These are phyloP conservation scores for Triops cancriformis DNA, from an alignment of 1,140 invertebrate genomes.

Conservation along the genomic window DNA sequence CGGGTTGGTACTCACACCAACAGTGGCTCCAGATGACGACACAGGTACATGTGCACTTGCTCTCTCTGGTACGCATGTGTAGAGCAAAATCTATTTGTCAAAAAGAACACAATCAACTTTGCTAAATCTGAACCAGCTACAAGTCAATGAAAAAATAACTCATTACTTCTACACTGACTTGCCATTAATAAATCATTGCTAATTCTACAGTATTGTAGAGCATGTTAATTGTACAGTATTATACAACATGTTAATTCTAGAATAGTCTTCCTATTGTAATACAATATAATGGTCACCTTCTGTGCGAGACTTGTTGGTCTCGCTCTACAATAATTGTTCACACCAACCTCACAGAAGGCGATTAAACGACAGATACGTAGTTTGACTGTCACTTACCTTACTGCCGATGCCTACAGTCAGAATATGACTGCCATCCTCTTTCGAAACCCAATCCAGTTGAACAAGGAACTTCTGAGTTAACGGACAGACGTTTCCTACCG, in stretches of 20 bases:
- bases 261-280: background rate
- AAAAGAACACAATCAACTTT: background rate
- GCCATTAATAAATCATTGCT: too few species aligned
- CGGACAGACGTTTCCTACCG: slow-evolving; percentile 81
- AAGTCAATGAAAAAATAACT: background rate
- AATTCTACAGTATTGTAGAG: too few species aligned
- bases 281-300: background rate
- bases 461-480: slow-evolving; percentile 76
- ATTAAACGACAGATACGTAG: background rate
- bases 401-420: slow-evolving; percentile 85
- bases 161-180: too few species aligned
- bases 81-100: slow-evolving; percentile 33
- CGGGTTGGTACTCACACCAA: slow-evolving; percentile 27
- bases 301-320: too few species aligned
- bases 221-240: too few species aligned
- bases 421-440: slow-evolving; percentile 96
- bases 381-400: background rate
- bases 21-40: slow-evolving; percentile 29
- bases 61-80: slow-evolving; percentile 31
- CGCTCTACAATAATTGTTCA: too few species aligned
- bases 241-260: too few species aligned
- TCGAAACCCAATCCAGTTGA: slow-evolving; percentile 97
- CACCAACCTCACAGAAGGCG: too few species aligned
- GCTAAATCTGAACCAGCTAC: too few species aligned
- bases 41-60: slow-evolving; percentile 31